Conservation (phyloP, 2,797 vertebrate genomes). For the Aldrovandia affinis region DNA sequence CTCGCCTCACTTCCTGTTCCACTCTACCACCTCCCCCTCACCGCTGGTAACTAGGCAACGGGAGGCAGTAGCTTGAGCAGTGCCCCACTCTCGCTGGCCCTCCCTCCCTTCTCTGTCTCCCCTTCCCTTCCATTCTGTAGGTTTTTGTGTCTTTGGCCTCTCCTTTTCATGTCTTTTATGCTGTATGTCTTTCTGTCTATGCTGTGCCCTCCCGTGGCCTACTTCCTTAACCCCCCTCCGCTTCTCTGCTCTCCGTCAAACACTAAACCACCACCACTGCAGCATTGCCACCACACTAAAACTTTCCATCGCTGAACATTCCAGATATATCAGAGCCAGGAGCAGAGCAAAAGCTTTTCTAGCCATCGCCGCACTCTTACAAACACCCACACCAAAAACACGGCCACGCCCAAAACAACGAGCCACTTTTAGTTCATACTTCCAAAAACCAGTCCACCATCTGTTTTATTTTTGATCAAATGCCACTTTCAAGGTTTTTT, state of each 20-base stretch:
- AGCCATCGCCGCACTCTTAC: conserved; percentile 41
- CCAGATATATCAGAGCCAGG: conserved; percentile 36
- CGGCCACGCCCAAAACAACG: conserved; percentile 60
- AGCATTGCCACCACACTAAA: conserved; percentile 46
- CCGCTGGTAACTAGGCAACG: conserved; percentile 68
- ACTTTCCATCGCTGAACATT: conserved; percentile 61
- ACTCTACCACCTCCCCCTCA: conserved; percentile 48
- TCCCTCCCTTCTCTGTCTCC: background rate
- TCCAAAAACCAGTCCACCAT: conserved; percentile 46
- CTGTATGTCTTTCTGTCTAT: background rate
- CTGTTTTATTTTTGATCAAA: background rate
- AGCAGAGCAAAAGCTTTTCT: background rate
- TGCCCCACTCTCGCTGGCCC: conserved; percentile 4
- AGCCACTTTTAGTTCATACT: conserved; percentile 43
- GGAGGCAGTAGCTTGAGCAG: conserved; percentile 58
- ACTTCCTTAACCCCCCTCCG: conserved; percentile 15
- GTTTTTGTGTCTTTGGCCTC: background rate
- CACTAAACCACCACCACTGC: conserved; percentile 38
- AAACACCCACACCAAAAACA: conserved; percentile 40
- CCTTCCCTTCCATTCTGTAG: background rate
- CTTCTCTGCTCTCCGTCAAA: conserved; percentile 29
- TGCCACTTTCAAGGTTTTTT: background rate
- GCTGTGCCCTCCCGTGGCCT: background rate
- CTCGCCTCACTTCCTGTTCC: conserved; percentile 72
- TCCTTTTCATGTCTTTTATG: background rate